Evolutionary conservation across 2,113 vertebrate species (phyloP).

Genomic region (Recurvirostra avosetta): DNA sequence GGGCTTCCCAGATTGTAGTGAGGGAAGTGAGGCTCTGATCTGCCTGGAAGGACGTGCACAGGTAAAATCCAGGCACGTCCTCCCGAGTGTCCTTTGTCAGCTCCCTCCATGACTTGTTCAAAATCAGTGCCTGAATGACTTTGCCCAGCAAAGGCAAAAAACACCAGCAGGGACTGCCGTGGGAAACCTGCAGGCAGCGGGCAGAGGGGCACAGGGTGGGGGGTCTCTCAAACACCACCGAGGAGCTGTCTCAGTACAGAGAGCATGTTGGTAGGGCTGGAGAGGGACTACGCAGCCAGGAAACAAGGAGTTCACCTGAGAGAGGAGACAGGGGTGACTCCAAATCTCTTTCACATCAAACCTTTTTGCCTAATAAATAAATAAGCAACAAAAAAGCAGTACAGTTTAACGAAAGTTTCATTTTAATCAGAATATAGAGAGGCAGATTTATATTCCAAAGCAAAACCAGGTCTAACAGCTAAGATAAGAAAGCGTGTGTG

Average conservation of each 20-base stretch:
- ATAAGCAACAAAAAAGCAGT: neutral
- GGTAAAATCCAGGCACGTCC: neutral
- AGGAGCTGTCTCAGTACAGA: neutral
- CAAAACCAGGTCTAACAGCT: neutral
- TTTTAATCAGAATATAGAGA: neutral
- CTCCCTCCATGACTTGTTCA: slow-evolving; percentile 20
- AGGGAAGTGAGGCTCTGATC: neutral
- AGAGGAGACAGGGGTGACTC: neutral
- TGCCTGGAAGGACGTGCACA: neutral
- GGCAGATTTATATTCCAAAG: neutral
- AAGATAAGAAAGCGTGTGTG: slow-evolving; percentile 4
- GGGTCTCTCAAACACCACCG: neutral
- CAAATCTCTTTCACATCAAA: neutral
- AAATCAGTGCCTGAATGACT: slow-evolving; percentile 43
- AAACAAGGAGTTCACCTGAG: neutral
- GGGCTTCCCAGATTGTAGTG: neutral
- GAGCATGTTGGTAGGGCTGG: neutral
- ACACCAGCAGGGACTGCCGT: neutral
- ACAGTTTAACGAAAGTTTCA: neutral
- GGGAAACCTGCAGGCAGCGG: neutral
- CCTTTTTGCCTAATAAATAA: slow-evolving; percentile 3
- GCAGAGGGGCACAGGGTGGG: neutral
- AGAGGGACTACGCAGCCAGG: neutral
- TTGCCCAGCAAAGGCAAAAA: slow-evolving; percentile 36
- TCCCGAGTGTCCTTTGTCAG: slow-evolving; percentile 12